Base-by-base conservation (phyloP, 1,140 invertebrate genomes). In the Nephotettix cincticeps region DNA sequence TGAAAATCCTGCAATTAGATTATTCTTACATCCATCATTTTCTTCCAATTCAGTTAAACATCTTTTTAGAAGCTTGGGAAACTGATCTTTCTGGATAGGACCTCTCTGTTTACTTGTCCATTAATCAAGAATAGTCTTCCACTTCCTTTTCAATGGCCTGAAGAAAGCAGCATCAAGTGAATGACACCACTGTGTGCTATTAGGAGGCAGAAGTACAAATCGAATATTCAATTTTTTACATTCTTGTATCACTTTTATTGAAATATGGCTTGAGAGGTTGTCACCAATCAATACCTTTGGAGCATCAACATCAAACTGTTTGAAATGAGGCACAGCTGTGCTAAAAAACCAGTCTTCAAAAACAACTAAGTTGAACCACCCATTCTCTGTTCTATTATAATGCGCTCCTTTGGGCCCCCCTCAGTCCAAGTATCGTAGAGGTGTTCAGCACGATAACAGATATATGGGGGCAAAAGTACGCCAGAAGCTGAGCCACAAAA, bases 121-220 rank as follows among this genome's bases (percentile, higher is more conserved):
- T 63, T 73, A 64, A 28, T 63, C 67, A 45, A 83, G 69, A 68
- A 82, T 76, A 40, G 76, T 68, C 64, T 77, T 68, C 82, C 81
- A 83, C 19, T 69, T 72, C 14, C 68, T 76, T 65, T 81, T 82
- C 68, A 83, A 66, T 17, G 80, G 77, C 9, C 72, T 29, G 72
- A 80, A 81, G 40, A 80, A 77, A 19, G 77, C 77, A n/a, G 81
- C 78, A 73, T 84, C 80, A 19, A 83, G 69, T 2, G 82, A 80
- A 68, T 84, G 81, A 23, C 76, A 74, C 6, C 81, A 45, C 64
- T 83, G 81, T 0, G 80, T 83, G 1, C 76, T 73, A 73, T 84
- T 83, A 1, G 80, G 74, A 19, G 80, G 79, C 6, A 83, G 75
- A 61, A 77, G 79, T 6, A 82, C 64, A 72, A 83, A 81, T 19